Evolutionary conservation across 2,113 vertebrate species (phyloP).

Genomic region (Hemibagrus wyckioides): DNA sequence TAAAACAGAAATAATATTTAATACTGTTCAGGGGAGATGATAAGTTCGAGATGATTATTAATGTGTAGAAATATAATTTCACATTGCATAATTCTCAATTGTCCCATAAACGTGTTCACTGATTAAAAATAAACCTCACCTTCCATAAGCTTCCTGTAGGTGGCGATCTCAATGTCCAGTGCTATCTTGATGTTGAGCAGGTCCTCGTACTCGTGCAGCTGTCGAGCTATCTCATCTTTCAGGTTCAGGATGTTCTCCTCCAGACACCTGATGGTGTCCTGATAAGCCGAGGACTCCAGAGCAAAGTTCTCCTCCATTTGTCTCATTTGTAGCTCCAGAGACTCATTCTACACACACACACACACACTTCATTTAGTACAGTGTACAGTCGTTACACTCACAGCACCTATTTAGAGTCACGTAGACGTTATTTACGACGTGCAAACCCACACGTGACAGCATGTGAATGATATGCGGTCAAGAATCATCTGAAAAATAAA

Average conservation of each 20-base stretch:
- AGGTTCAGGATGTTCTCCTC: conserved; percentile 94
- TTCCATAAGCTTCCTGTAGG: conserved; percentile 97
- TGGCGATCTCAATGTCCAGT: conserved; percentile 95
- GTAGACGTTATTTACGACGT: background rate
- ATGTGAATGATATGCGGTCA: background rate
- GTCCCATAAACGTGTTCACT: background rate
- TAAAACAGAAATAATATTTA: no score
- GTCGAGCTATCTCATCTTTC: conserved; percentile 97
- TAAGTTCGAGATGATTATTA: background rate
- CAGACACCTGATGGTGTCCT: conserved; percentile 86
- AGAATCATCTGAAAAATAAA: background rate
- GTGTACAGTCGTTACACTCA: background rate
- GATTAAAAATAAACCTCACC: conserved; percentile 74
- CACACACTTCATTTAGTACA: background rate
- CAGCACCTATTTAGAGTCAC: background rate
- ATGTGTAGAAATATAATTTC: background rate
- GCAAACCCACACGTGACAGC: background rate
- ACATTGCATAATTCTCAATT: background rate
- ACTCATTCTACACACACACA: conserved; percentile 82
- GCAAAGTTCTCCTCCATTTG: conserved; percentile 92
- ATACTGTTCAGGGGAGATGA: background rate
- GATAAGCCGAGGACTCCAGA: conserved; percentile 83
- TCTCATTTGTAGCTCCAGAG: conserved; percentile 91
- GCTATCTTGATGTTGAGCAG: conserved; percentile 97
- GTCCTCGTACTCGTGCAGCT: conserved; percentile 94